Evolutionary conservation across 2,888 invertebrate genomes (phyloP), one percentile per base, ranked within the genome.

Genomic region (Rhorus exstirpatorius): DNA sequence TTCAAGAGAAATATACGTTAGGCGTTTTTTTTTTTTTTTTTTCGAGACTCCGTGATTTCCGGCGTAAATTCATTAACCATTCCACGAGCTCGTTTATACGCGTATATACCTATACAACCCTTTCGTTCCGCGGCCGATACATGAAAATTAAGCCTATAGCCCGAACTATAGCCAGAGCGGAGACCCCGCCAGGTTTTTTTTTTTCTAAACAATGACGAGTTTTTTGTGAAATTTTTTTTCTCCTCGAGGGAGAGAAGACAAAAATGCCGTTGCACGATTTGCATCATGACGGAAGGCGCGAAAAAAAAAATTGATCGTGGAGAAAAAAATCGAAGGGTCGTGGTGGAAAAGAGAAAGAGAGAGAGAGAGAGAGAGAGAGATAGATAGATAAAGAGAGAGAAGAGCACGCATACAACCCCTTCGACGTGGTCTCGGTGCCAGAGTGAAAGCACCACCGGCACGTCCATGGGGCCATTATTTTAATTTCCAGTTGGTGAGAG

Each of bases 211-310:
- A 86, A 86, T 85, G 84, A 81, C 79, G 65, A 46, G 49, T 61
- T 81, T 82, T 79, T 81, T 76, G 71, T 60, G 63, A 53, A 70
- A 24, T 49, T 49, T 83, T 84, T 79, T 84, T 80, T 76, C 19
- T 60, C 31, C 46, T 38, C 46, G 79, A 55, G 68, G 60, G 81
- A 67, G 70, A 80, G 82, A 85, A 88, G 88, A 89, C 88, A 87
- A 88, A 88, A 90, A 89, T 89, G 83, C 88, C 89, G 89, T 90
- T 89, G 89, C 85, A 58, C 86, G 84, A 89, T 89, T 89, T 90
- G 89, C 89, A 90, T 85, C 81, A 79, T 60, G 49, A 58, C 63
- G 72, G 77, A 82, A 68, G 84, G 74, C 74, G 81, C 41, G 79
- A 83, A 85, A 80, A 87, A 85, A 87, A 86, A 86, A 82, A 49